Conservation (phyloP, 2,113 vertebrate genomes). For the Macroglossus sobrinus region DNA sequence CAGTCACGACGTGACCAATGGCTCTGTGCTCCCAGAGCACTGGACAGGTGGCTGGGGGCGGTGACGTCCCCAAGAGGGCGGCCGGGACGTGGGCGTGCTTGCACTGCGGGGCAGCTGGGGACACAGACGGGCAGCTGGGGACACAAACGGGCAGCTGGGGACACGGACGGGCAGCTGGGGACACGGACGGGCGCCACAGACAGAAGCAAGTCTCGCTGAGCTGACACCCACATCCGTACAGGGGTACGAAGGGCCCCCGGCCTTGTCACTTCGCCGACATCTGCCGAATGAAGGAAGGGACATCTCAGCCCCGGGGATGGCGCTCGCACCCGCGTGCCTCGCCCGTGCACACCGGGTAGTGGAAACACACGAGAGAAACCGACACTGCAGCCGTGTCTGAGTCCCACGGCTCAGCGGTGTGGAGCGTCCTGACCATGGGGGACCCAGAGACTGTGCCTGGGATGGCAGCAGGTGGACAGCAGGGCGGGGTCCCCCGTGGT, state of each 20-base stretch:
- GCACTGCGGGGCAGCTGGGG: rapidly evolving
- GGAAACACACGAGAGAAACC: neutral
- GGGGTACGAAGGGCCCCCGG: neutral
- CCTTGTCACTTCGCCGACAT: too few relatives aligned
- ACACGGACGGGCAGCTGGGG: too few relatives aligned
- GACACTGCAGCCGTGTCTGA: rapidly evolving
- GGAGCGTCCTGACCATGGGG: rapidly evolving
- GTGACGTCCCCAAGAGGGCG: neutral
- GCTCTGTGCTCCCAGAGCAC: rapidly evolving
- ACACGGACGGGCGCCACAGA: too few relatives aligned
- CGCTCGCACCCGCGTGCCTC: neutral
- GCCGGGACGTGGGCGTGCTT: too few relatives aligned
- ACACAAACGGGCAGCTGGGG: too few relatives aligned
- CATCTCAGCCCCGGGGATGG: neutral
- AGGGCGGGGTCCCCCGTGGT: too few relatives aligned
- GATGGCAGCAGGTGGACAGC: neutral
- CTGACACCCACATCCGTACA: rapidly evolving
- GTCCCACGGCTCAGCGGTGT: neutral
- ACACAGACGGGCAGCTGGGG: too few relatives aligned
- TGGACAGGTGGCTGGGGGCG: rapidly evolving
- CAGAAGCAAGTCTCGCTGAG: neutral
- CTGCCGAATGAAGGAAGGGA: too few relatives aligned
- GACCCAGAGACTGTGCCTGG: too few relatives aligned
- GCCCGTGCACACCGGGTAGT: too few relatives aligned
- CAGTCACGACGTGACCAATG: neutral